phyloP scores from a whole-genome alignment of 2,113 vertebrate genomes.

The Gymnogyps californianus region DNA sequence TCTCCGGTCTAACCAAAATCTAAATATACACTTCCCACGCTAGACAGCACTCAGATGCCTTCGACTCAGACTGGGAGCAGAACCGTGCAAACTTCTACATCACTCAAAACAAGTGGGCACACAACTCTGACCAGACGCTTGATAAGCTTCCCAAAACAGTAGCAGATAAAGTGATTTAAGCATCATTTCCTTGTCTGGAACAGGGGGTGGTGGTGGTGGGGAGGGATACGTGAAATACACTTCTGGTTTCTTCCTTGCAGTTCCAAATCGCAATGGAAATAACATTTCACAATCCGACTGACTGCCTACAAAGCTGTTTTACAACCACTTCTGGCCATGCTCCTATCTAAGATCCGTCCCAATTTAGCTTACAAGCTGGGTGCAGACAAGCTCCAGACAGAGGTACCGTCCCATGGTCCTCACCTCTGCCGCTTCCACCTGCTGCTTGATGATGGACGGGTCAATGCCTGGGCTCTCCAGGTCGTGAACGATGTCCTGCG shows the following conservation, averaged over 20 bases:
- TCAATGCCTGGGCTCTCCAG: slow-evolving; percentile 98
- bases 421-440: slow-evolving; percentile 96
- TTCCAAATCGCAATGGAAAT: not conserved
- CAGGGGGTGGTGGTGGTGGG: not conserved
- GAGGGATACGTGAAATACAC: not conserved
- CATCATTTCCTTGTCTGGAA: not conserved
- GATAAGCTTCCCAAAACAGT: not conserved
- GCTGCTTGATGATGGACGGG: slow-evolving; percentile 98
- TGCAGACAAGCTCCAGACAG: not conserved
- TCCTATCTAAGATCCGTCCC: not conserved
- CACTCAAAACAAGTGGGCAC: not conserved
- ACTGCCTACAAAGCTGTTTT: not conserved
- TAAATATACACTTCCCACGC: not conserved
- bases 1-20: not conserved
- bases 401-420: not conserved
- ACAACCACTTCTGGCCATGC: not conserved
- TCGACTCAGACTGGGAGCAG: not conserved
- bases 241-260: fast-evolving
- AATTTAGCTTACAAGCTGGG: not conserved
- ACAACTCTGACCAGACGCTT: not conserved
- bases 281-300: not conserved
- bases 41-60: not conserved
- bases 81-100: not conserved
- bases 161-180: not conserved
- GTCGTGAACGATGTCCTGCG: slow-evolving; percentile 92